phyloP scores from a whole-genome alignment of 2,888 invertebrate genomes.

The Apamea anceps region DNA sequence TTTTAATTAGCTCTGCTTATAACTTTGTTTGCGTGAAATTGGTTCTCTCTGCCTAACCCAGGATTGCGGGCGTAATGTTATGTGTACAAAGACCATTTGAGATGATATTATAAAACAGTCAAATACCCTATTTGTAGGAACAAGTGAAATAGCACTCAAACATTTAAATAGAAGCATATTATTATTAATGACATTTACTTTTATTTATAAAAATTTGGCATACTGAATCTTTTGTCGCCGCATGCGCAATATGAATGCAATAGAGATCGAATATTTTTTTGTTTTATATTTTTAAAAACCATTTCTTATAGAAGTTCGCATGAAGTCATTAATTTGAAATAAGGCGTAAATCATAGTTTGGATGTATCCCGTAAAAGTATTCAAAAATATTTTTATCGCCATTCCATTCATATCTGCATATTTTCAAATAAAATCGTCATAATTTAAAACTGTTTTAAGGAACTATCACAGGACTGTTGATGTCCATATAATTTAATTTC shows the following conservation, averaged over 20 bases:
- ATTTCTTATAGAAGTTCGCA: no score
- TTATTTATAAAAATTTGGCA: slow-evolving; percentile 72
- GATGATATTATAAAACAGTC: background rate
- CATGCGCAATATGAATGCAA: slow-evolving; percentile 23
- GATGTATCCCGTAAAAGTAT: background rate
- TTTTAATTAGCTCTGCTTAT: background rate
- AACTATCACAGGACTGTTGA: slow-evolving; percentile 62
- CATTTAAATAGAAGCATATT: slow-evolving; percentile 54
- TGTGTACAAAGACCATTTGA: background rate
- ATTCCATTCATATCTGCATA: slow-evolving; percentile 1
- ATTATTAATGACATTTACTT: slow-evolving; percentile 46
- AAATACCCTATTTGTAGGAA: slow-evolving; percentile 27
- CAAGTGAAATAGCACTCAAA: slow-evolving; percentile 33
- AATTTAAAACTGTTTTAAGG: slow-evolving; percentile 48
- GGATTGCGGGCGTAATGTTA: background rate
- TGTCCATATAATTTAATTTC: slow-evolving; percentile 53
- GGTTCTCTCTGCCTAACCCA: background rate
- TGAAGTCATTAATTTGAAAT: background rate
- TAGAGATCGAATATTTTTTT: background rate
- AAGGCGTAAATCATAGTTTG: background rate
- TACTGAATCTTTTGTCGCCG: slow-evolving; percentile 53
- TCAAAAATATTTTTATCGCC: background rate
- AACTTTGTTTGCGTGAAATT: no score
- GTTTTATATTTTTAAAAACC: background rate
- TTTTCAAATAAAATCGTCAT: slow-evolving; percentile 12